These are phyloP conservation scores for Aphidoletes aphidimyza DNA, from an alignment of 2,888 invertebrate species.

Conservation along the genomic window DNA sequence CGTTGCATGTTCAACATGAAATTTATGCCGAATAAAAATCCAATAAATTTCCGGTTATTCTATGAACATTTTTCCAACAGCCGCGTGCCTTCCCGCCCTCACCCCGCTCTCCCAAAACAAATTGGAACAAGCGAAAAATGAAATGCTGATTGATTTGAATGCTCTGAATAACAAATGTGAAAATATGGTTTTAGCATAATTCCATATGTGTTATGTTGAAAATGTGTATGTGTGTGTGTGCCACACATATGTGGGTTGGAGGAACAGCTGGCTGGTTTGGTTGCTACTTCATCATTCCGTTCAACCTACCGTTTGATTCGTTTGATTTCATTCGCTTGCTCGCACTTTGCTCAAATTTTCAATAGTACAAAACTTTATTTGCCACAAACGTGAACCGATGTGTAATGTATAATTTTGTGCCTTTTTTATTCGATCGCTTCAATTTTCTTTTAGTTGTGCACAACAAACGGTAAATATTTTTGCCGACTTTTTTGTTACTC, in stretches of 20 bases:
- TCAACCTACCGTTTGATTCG: too few species aligned
- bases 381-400: background rate
- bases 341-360: too few species aligned
- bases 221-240: too few species aligned
- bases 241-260: too few species aligned
- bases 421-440: too few species aligned
- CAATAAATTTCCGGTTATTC: background rate
- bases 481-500: background rate
- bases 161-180: constrained; percentile 8
- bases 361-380: constrained; percentile 20
- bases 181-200: constrained; percentile 26
- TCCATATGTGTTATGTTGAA: background rate
- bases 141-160: constrained; percentile 40
- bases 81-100: too few species aligned
- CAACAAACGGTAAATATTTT: background rate
- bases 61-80: too few species aligned
- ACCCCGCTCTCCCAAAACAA: too few species aligned
- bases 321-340: too few species aligned
- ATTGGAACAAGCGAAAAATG: background rate
- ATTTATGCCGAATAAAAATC: background rate
- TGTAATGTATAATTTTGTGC: constrained; percentile 21
- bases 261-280: too few species aligned
- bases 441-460: background rate
- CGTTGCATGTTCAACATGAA: background rate
- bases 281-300: too few species aligned